Conservation (phyloP, 2,113 vertebrate species). For the Sapayoa aenigma region DNA sequence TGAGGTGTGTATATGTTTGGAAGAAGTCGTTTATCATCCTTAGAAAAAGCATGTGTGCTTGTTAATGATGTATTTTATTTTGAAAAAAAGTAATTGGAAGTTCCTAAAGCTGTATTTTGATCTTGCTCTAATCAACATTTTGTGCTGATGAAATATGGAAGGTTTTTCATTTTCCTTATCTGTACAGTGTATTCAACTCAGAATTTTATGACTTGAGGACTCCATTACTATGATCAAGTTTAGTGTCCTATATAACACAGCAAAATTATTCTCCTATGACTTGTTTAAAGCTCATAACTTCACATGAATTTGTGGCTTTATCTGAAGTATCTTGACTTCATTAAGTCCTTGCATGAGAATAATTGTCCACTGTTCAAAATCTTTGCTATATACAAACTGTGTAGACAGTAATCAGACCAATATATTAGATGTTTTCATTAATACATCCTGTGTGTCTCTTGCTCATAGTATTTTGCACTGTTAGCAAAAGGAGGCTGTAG, state of each 20-base stretch:
- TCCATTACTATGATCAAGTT: neutral
- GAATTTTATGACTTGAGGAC: neutral
- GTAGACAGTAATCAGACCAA: neutral
- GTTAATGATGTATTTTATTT: neutral
- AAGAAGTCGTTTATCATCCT: neutral
- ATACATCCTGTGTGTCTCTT: neutral
- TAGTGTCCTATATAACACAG: neutral
- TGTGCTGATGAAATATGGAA: neutral
- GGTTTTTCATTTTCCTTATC: neutral
- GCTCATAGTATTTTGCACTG: rapidly evolving
- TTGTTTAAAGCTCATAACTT: neutral
- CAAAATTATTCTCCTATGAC: neutral
- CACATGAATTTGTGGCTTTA: neutral
- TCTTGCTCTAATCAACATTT: neutral
- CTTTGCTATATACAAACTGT: neutral
- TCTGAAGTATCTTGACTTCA: neutral
- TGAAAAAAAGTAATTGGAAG: neutral
- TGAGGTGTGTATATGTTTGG: neutral
- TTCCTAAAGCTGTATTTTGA: neutral
- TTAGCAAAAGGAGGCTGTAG: too few species aligned
- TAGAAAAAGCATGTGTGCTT: neutral
- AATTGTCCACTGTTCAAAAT: neutral
- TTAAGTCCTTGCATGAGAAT: neutral
- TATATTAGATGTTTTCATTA: neutral
- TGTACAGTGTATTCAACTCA: neutral